Base-by-base conservation (phyloP, 2,888 invertebrate genomes). In the Chrysodeixis includens region DNA sequence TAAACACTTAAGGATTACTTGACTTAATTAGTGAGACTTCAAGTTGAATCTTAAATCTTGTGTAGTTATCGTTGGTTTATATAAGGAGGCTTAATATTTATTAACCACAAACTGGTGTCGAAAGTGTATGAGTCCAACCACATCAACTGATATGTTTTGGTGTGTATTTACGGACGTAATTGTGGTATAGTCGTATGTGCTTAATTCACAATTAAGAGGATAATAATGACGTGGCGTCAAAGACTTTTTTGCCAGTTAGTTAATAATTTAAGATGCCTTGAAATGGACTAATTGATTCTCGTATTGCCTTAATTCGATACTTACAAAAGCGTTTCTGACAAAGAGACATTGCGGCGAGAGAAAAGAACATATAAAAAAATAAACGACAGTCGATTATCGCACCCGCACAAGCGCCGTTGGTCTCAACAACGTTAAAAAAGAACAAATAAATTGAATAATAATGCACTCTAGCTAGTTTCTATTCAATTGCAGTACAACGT, bases 31-130 rank as follows among this genome's bases (percentile, higher is more conserved):
- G 26, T 52, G 7, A 52, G 6, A 53, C 18, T 40, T 30, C 12
- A 52, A 62, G 30, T 59, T 56, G 7, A 63, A 62, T 60, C 40
- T 60, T 66, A 44, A 58, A 60, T 56, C 30, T 18, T 44, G 20
- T 56, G 26, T 46, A 61, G n/a, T 66, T 55, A 60, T 49, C 32
- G n/a, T 51, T 62, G 40, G 60, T 61, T 52, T 62, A 66, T 57
- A 22, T 71, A 71, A 67, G 54, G 46, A 66, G 32, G 22, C 54
- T 74, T 75, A 62, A 60, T 71, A 62, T 71, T 63, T 66, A 59
- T 35, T 55, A 51, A 55, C 71, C 75, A 49, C 62, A 44, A 62
- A 66, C 62, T 60, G 22, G 26, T 62, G 55, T 10, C 30, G 54
- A 52, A 75, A 71, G 58, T 67, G 60, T 61, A 71, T 62, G 46